phyloP scores from a whole-genome alignment of 2,113 vertebrate species.

The Tiliqua scincoides region DNA sequence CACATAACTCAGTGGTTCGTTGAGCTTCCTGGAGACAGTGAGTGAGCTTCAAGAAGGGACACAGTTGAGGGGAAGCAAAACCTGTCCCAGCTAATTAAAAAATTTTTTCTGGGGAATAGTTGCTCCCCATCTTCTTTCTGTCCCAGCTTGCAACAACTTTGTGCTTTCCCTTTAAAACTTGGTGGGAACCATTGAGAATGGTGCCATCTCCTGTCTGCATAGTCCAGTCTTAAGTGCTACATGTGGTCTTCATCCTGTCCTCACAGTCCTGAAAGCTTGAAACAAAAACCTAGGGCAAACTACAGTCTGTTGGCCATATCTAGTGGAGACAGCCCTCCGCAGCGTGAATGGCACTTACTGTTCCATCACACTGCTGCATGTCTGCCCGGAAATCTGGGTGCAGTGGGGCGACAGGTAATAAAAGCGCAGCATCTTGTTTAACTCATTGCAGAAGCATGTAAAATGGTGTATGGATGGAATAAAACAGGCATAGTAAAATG shows the following conservation, averaged over 20 bases:
- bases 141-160: neutral
- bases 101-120: neutral
- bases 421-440: neutral
- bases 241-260: neutral
- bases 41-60: neutral
- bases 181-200: neutral
- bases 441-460: neutral
- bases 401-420: too few relatives aligned
- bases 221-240: neutral
- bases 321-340: too few relatives aligned
- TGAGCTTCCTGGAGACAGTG: neutral
- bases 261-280: neutral
- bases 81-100: neutral
- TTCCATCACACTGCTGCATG: too few relatives aligned
- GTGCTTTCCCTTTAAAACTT: neutral
- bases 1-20: neutral
- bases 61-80: neutral
- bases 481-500: neutral
- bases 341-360: too few relatives aligned
- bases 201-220: neutral
- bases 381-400: too few relatives aligned
- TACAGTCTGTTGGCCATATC: too few relatives aligned
- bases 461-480: neutral
- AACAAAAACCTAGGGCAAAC: too few relatives aligned
- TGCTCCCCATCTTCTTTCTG: too few relatives aligned